Percentiles rank a stretch among this genome's conserved stretches.
These are phyloP conservation scores for Clarias platycephalus DNA, from an alignment of 2,797 vertebrate species.

Conservation along the genomic window DNA sequence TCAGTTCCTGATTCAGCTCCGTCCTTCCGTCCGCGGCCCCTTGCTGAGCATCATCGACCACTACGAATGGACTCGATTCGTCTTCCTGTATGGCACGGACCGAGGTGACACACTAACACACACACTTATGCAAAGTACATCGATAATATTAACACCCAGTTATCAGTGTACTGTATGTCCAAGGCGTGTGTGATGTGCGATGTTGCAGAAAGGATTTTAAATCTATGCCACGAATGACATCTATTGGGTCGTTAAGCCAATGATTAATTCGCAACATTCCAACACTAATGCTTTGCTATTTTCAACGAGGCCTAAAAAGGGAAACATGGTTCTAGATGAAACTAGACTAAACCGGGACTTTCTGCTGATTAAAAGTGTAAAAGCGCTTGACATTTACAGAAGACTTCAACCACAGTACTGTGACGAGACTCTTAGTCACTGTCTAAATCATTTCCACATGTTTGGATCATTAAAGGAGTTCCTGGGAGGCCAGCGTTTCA, in stretches of 20 bases:
- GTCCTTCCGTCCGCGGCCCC: constrained; percentile 91
- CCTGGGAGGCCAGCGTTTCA: too few relatives aligned
- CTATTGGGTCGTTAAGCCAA: background rate
- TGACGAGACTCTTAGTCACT: too few relatives aligned
- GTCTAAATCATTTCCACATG: too few relatives aligned
- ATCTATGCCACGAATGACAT: background rate
- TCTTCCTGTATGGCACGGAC: constrained; percentile 97
- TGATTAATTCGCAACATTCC: background rate
- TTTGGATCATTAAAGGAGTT: too few relatives aligned
- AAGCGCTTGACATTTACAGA: too few relatives aligned
- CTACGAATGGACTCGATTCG: constrained; percentile 95
- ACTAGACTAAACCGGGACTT: too few relatives aligned
- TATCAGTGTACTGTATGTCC: background rate
- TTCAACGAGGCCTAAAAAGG: background rate
- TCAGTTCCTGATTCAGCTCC: constrained; percentile 94
- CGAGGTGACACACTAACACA: constrained; percentile 76
- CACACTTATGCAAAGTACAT: background rate
- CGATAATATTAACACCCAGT: background rate
- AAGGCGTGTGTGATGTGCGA: background rate
- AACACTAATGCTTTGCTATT: background rate
- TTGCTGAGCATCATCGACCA: constrained; percentile 92
- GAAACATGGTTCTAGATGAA: background rate
- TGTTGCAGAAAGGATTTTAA: background rate
- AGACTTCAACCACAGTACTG: too few relatives aligned
- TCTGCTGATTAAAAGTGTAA: too few relatives aligned